These are phyloP conservation scores for Hydrochoerus hydrochaeris DNA, from an alignment of 2,113 vertebrate genomes.

Conservation along the genomic window DNA sequence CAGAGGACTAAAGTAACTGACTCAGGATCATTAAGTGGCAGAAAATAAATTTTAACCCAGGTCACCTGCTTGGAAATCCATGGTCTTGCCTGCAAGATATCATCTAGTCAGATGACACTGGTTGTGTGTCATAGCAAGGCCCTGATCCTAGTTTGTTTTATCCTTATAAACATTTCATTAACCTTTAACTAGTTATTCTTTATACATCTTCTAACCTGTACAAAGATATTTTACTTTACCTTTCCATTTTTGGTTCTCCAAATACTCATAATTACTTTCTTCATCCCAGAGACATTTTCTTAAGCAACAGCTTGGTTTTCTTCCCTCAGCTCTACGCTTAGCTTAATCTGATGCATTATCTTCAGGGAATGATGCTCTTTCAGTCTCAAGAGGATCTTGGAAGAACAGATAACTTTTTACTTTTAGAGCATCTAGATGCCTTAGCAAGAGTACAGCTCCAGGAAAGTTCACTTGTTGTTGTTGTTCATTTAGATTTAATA, in stretches of 20 bases:
- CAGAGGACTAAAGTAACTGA: neutral
- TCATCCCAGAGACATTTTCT: neutral
- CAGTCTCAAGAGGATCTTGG: neutral
- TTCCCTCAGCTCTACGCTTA: neutral
- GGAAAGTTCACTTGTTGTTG: constrained; percentile 48
- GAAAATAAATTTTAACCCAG: neutral
- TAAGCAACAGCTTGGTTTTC: neutral
- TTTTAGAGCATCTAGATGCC: constrained; percentile 10
- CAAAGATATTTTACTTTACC: neutral
- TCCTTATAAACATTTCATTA: neutral
- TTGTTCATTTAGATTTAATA: constrained; percentile 58
- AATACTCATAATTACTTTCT: neutral
- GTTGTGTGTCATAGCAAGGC: neutral
- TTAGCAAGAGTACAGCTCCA: constrained; percentile 7
- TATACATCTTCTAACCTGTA: neutral
- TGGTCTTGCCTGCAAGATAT: neutral
- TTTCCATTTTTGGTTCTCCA: neutral
- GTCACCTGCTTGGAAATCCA: neutral
- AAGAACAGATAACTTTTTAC: neutral
- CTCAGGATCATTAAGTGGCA: neutral
- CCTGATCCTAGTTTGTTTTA: neutral
- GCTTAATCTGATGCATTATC: neutral
- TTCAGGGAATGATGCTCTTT: neutral
- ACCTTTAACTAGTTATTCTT: neutral
- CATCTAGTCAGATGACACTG: neutral